Percentiles rank a stretch among this genome's conserved stretches.
Conservation (phyloP, 2,113 vertebrate species). For the Stigmatopora nigra region DNA sequence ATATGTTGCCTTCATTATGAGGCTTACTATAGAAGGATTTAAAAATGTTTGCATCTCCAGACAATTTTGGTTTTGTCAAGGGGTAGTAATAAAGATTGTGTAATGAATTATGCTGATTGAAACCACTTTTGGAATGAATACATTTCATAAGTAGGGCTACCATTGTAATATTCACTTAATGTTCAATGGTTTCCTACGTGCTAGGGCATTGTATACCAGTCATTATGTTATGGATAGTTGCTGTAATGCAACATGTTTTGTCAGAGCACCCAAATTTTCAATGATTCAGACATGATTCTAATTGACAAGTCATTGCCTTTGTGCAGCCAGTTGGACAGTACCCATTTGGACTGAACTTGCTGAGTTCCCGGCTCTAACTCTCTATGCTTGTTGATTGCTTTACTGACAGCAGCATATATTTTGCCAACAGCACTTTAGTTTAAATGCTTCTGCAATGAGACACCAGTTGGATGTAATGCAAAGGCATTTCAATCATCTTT, state of each 20-base stretch:
- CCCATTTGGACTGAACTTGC: constrained; percentile 12
- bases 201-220: no score
- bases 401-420: background rate
- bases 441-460: background rate
- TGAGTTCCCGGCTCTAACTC: constrained; percentile 5
- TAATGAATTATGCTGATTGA: no score
- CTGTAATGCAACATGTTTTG: constrained; percentile 17
- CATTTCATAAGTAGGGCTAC: no score
- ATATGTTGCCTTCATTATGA: no score
- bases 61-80: no score
- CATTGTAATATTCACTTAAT: no score
- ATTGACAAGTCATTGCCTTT: constrained; percentile 13
- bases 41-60: no score
- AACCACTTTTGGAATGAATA: no score
- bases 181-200: no score
- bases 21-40: no score
- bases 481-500: constrained; percentile 22
- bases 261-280: constrained; percentile 5
- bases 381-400: background rate
- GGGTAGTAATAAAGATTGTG: no score
- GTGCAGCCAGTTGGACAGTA: constrained; percentile 15
- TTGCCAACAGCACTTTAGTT: background rate
- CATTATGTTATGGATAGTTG: background rate
- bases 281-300: constrained; percentile 19
- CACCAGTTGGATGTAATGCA: background rate